A percentile compares a stretch with the other conserved stretches of the same genome.
phyloP scores from a whole-genome alignment of 2,888 invertebrate genomes.

The Drosophila suboccidentalis region DNA sequence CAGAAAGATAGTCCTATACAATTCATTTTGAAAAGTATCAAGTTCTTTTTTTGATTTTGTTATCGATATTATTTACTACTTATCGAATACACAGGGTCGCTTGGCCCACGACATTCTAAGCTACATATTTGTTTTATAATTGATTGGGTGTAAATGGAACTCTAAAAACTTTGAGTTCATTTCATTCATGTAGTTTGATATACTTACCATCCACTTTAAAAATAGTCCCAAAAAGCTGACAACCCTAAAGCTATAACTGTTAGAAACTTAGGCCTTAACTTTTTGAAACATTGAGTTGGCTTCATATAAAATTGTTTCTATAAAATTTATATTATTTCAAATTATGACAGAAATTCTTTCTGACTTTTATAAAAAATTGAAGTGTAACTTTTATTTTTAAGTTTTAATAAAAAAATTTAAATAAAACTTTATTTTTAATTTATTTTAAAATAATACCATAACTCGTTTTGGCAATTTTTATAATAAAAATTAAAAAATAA shows the following conservation, averaged over 20 bases:
- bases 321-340: too few species aligned
- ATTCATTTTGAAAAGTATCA: conserved; percentile 4
- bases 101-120: background rate
- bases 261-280: too few species aligned
- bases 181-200: background rate
- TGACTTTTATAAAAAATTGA: too few species aligned
- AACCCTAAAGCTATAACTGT: background rate
- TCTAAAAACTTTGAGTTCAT: background rate
- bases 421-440: too few species aligned
- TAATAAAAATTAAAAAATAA: too few species aligned
- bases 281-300: background rate
- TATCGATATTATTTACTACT: background rate
- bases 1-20: too few species aligned
- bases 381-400: too few species aligned
- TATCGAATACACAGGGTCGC: background rate
- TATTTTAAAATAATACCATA: too few species aligned
- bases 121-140: background rate
- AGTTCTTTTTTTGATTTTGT: background rate
- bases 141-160: background rate
- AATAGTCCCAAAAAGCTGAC: background rate
- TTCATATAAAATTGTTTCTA: too few species aligned
- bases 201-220: background rate
- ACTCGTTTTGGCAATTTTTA: too few species aligned
- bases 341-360: too few species aligned
- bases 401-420: too few species aligned